phyloP scores from a whole-genome alignment of 2,888 invertebrate species.

The Gerosis bhagava region DNA sequence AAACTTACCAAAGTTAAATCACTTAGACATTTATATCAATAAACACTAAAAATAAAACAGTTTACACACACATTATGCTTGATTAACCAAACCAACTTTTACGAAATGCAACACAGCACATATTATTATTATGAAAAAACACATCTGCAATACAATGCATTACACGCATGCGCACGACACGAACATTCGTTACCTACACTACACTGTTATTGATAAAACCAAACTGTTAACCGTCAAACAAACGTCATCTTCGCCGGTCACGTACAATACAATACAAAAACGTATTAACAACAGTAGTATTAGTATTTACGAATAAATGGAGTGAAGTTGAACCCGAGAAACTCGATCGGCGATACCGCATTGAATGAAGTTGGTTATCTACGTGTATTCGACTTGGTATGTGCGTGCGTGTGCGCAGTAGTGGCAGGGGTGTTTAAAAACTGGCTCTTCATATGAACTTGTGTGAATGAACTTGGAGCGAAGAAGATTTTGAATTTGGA shows the following conservation, averaged over 20 bases:
- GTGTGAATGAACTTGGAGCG: constrained; percentile 29
- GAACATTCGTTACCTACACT: constrained; percentile 27
- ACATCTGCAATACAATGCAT: constrained; percentile 30
- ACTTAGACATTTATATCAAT: too few relatives aligned
- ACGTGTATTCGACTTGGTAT: too few relatives aligned
- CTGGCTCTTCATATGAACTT: constrained; percentile 39
- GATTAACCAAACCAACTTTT: constrained; percentile 4
- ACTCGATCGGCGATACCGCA: constrained; percentile 47
- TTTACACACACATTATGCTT: too few relatives aligned
- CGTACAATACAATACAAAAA: too few relatives aligned
- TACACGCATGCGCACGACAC: constrained; percentile 35
- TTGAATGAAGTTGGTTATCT: constrained; percentile 68
- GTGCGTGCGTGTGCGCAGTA: too few relatives aligned
- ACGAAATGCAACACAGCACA: constrained; percentile 17
- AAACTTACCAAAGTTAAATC: too few relatives aligned
- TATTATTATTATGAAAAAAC: constrained; percentile 35
- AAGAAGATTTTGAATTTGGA: constrained; percentile 11
- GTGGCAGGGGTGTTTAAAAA: constrained; percentile 51
- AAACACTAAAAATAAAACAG: too few relatives aligned
- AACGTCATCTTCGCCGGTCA: constrained; percentile 69
- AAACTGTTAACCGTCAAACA: constrained; percentile 53
- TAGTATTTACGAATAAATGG: constrained; percentile 49
- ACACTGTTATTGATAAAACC: constrained; percentile 67
- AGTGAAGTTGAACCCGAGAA: constrained; percentile 60
- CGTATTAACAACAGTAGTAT: too few relatives aligned